Conservation (phyloP, 2,888 invertebrate species). For the Mylabris sibirica region DNA sequence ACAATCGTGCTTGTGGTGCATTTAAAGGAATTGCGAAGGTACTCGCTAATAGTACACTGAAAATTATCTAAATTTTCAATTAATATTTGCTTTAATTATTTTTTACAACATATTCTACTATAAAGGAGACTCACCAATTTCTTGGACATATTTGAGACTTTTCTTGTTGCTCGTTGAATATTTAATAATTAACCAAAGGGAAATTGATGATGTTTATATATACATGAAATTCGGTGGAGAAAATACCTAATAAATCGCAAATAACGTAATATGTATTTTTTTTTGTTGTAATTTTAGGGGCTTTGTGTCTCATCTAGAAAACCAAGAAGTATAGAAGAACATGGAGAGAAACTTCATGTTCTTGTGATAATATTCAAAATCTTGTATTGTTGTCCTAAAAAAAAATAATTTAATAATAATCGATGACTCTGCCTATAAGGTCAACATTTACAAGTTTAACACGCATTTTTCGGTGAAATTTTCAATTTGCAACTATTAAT, state of each 20-base stretch:
- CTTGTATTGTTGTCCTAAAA: no score
- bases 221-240: background rate
- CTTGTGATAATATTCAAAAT: no score
- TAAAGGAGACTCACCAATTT: conserved; percentile 18
- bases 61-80: conserved; percentile 10
- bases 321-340: no score
- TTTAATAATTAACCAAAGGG: background rate
- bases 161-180: background rate
- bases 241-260: background rate
- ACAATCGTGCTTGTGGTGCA: conserved; percentile 5
- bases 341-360: background rate
- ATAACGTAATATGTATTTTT: background rate
- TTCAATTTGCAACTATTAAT: background rate
- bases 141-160: conserved; percentile 16
- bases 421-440: no score
- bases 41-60: conserved; percentile 6
- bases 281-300: background rate
- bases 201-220: conserved; percentile 29
- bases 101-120: no score
- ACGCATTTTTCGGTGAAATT: background rate
- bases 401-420: no score
- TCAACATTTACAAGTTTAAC: no score
- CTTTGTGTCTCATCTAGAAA: background rate
- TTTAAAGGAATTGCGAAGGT: conserved; percentile 8
- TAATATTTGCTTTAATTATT: background rate